Conservation (phyloP, 2,113 vertebrate genomes). For the Phaethornis superciliosus region DNA sequence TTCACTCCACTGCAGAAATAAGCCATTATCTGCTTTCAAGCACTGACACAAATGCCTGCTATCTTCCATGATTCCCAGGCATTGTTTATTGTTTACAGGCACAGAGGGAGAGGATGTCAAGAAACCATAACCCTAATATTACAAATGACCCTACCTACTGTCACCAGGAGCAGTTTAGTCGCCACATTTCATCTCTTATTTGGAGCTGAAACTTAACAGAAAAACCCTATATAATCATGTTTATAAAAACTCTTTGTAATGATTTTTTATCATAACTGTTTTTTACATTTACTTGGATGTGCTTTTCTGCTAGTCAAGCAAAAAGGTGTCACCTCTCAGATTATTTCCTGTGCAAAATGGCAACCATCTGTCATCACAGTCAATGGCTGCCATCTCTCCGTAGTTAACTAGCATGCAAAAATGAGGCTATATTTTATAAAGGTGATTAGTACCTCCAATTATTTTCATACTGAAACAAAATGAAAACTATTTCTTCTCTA, state of each 20-base stretch:
- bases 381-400: not conserved
- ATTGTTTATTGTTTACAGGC: not conserved
- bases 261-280: not conserved
- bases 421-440: not conserved
- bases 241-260: not conserved
- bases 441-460: not conserved
- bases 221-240: not conserved
- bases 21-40: not conserved
- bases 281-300: not conserved
- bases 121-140: not conserved
- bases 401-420: not conserved
- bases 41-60: not conserved
- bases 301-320: not conserved
- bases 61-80: not conserved
- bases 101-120: not conserved
- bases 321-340: not conserved
- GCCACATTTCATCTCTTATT: not conserved
- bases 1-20: not conserved
- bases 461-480: constrained; percentile 8
- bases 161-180: not conserved
- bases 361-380: not conserved
- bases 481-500: not conserved
- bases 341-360: not conserved
- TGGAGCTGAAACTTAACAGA: not conserved
- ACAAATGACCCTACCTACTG: not conserved